Conservation (phyloP, 2,888 invertebrate genomes). For the Tuberolachnus salignus region DNA sequence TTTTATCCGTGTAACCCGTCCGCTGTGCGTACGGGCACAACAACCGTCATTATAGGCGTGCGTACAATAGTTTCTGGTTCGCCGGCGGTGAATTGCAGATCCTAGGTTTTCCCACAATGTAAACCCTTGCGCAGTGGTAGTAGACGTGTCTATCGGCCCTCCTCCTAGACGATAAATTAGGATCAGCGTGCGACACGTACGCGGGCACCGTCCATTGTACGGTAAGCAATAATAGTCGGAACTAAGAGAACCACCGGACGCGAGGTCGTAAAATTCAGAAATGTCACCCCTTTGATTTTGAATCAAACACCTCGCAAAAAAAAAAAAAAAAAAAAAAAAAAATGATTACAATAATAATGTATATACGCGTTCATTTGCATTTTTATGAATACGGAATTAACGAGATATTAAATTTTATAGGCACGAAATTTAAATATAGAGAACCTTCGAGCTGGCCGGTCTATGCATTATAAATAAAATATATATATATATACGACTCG, state of each 20-base stretch:
- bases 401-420: constrained; percentile 18
- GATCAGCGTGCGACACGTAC: not conserved
- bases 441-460: constrained; percentile 8
- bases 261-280: constrained; percentile 29
- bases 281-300: constrained; percentile 10
- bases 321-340: not conserved
- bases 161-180: constrained; percentile 23
- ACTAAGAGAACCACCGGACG: constrained; percentile 9
- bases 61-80: constrained; percentile 11
- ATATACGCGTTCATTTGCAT: constrained; percentile 21
- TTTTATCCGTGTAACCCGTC: not conserved
- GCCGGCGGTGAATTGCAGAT: not conserved
- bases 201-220: too few species aligned
- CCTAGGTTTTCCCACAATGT: constrained; percentile 12
- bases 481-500: not conserved
- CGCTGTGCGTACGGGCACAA: not conserved
- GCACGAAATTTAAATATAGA: not conserved
- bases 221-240: not conserved
- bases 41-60: not conserved
- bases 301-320: not conserved
- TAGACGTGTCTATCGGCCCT: not conserved
- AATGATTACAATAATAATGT: not conserved
- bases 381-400: constrained; percentile 33
- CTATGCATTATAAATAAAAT: not conserved
- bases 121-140: not conserved